Percentiles rank a stretch among this genome's conserved stretches.
Evolutionary conservation across 2,888 invertebrate species (phyloP).

Genomic region (Deilephila elpenor): DNA sequence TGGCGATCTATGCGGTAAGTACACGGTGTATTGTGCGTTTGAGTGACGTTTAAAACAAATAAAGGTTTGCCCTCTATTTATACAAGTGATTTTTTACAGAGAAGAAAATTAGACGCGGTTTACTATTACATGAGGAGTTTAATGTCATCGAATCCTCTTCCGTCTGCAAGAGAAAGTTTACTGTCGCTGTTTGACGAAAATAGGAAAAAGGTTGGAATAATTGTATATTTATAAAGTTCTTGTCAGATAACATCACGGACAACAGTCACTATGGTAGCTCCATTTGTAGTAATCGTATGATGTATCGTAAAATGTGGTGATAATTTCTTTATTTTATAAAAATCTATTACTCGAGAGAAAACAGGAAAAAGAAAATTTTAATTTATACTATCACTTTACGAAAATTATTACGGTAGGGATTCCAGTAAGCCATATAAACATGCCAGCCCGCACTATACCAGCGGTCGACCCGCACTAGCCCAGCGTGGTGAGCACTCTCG

Average conservation of each 20-base stretch:
- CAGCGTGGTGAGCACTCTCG: no score
- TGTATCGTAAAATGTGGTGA: no score
- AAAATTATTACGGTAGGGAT: background rate
- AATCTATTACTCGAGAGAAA: no score
- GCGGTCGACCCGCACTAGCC: no score
- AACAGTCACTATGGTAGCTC: no score
- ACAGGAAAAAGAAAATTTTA: no score
- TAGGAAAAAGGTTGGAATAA: slow-evolving; percentile 89
- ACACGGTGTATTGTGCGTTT: no score
- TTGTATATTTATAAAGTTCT: background rate
- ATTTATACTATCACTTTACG: no score
- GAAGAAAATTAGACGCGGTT: slow-evolving; percentile 97
- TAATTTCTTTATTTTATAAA: no score
- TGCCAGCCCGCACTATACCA: no score
- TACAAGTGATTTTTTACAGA: slow-evolving; percentile 82
- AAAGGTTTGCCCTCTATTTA: background rate
- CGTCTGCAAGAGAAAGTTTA: slow-evolving; percentile 95
- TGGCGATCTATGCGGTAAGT: slow-evolving; percentile 92
- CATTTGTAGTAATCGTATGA: no score
- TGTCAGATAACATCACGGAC: background rate
- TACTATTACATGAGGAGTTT: slow-evolving; percentile 98
- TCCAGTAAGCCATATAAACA: background rate
- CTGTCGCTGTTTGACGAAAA: slow-evolving; percentile 96
- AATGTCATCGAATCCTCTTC: slow-evolving; percentile 96
- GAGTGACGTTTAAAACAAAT: background rate